Conservation (phyloP, 2,113 vertebrate genomes). For the Atherinomorus stipes region DNA sequence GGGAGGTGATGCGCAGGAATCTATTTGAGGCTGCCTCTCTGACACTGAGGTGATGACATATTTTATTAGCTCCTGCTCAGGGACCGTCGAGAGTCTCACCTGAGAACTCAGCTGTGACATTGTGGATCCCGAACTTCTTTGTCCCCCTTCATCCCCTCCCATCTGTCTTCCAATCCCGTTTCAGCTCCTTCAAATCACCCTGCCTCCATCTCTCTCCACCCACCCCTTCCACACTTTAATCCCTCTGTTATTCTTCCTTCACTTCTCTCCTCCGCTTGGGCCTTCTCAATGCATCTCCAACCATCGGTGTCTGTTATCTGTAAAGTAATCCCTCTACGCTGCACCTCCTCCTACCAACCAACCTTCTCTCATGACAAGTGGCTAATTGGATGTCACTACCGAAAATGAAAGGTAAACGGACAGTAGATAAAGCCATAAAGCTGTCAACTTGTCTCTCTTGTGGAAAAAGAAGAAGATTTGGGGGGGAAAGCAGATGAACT, state of each 20-base stretch:
- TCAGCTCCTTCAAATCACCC: slow-evolving; percentile 40
- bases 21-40: slow-evolving; percentile 55
- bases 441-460: slow-evolving; percentile 58
- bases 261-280: slow-evolving; percentile 22
- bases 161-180: slow-evolving; percentile 47
- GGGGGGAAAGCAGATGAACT: slow-evolving; percentile 35
- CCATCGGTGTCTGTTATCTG: slow-evolving; percentile 58
- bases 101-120: slow-evolving; percentile 60
- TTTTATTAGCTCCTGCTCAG: slow-evolving; percentile 62
- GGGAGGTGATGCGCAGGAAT: slow-evolving; percentile 27
- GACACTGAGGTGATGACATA: slow-evolving; percentile 60
- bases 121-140: slow-evolving; percentile 54
- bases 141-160: slow-evolving; percentile 46
- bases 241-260: slow-evolving; percentile 49
- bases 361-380: slow-evolving; percentile 61
- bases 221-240: slow-evolving; percentile 49
- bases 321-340: slow-evolving; percentile 36
- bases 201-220: slow-evolving; percentile 18
- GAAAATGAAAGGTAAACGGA: slow-evolving; percentile 58
- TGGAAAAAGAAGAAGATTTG: slow-evolving; percentile 36
- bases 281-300: slow-evolving; percentile 33
- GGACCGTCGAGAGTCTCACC: slow-evolving; percentile 45
- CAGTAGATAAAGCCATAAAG: slow-evolving; percentile 57
- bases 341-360: slow-evolving; percentile 32
- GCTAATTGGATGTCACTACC: slow-evolving; percentile 69